Percentiles rank a stretch among this genome's conserved stretches.
phyloP scores from a whole-genome alignment of 1,140 invertebrate genomes.

The Melipona quadrifasciata region DNA sequence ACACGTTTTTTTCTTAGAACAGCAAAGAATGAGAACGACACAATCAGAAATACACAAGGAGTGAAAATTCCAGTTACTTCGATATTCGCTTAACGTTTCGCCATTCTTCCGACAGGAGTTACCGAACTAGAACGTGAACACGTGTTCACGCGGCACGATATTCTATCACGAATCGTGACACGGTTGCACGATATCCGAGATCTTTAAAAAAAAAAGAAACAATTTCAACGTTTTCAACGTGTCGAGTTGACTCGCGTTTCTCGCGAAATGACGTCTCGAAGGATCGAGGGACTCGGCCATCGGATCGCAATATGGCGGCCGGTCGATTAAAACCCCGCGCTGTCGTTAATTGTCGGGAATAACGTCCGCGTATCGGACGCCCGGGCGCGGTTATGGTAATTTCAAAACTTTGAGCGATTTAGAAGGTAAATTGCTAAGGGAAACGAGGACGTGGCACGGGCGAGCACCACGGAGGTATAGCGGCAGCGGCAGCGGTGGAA shows the following conservation, averaged over 20 bases:
- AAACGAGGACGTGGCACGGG: conserved; percentile 49
- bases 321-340: not conserved
- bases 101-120: no score
- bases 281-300: not conserved
- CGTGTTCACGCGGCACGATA: not conserved
- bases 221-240: conserved; percentile 1
- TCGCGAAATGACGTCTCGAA: no score
- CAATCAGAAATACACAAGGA: no score
- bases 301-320: not conserved
- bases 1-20: no score
- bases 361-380: conserved; percentile 10
- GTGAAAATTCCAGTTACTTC: not conserved
- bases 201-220: not conserved
- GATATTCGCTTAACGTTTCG: not conserved
- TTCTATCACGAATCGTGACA: not conserved
- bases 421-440: conserved; percentile 64
- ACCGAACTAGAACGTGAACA: not conserved
- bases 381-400: conserved; percentile 54
- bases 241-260: not conserved
- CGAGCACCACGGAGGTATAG: not conserved
- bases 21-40: no score
- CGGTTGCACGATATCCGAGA: not conserved
- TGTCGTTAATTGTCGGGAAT: conserved; percentile 16
- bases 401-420: conserved; percentile 69
- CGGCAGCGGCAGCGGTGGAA: conserved; percentile 24